Conservation (phyloP, 2,888 invertebrate species). For the Phengaris alcon region DNA sequence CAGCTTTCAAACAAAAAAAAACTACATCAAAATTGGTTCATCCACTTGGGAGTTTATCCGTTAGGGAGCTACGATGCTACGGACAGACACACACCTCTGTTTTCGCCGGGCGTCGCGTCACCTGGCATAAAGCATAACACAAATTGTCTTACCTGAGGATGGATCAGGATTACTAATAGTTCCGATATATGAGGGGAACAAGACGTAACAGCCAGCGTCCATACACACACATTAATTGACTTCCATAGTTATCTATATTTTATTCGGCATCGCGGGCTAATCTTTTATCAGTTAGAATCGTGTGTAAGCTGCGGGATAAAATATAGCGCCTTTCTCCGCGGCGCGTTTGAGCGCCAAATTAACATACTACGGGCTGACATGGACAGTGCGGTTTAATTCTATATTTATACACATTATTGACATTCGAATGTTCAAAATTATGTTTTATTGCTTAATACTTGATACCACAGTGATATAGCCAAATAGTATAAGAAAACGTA, state of each 20-base stretch:
- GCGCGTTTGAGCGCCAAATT: slow-evolving; percentile 22
- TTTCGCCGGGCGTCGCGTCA: too few relatives aligned
- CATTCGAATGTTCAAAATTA: background rate
- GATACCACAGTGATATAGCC: background rate
- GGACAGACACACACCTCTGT: too few relatives aligned
- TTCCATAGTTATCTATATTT: background rate
- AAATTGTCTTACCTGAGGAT: too few relatives aligned
- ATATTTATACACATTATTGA: background rate
- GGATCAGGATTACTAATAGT: too few relatives aligned
- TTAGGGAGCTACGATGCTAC: too few relatives aligned
- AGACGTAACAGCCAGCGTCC: background rate
- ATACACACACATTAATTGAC: background rate
- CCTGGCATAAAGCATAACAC: too few relatives aligned
- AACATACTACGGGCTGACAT: background rate
- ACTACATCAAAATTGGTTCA: too few relatives aligned
- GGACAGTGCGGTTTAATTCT: background rate
- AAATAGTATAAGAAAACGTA: too few relatives aligned
- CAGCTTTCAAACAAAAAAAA: too few relatives aligned
- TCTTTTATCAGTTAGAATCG: slow-evolving; percentile 33
- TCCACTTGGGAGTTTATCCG: too few relatives aligned
- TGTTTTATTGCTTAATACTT: background rate
- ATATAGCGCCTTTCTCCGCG: slow-evolving; percentile 24
- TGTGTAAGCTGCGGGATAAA: slow-evolving; percentile 19
- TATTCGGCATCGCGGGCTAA: slow-evolving; percentile 25
- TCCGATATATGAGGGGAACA: too few relatives aligned